Base-by-base conservation (phyloP, 35 echinoderm and acorn worm species). In the Hemicentrotus pulcherrimus region DNA sequence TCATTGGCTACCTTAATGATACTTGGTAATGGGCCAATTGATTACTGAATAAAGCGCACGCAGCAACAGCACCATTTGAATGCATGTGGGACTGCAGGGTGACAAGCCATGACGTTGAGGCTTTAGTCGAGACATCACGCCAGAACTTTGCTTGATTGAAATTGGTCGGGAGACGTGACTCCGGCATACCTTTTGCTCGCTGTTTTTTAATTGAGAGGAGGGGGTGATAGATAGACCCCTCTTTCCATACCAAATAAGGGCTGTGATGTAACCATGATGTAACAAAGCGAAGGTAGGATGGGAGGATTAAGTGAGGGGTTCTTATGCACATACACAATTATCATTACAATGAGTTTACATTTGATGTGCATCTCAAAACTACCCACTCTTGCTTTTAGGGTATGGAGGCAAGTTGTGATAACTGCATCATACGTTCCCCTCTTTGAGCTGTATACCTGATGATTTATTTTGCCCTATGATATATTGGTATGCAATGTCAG, bases 131-230 rank as follows among this genome's bases (percentile, higher is more conserved):
- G 65, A 78, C 65, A 78, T 78, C 65, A 78, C 24, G 24, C 15
- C 5, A 78, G 65, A 78, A 78, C 65, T 78, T 78, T 78, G 65
- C 65, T 78, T 78, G 65, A 78, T 78, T 78, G 65, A 78, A 78
- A 78, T 78, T 78, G 65, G 65, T 78, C 65, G 65, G 65, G 19
- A 28, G 65, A 78, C 65, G 65, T 78, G 65, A 78, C 19, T 78
- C 65, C 6, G 65, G 19, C 28, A 18, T 78, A 28, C 5, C 65
- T 78, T 22, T 15, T 18, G 5, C 6, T 78, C 8, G 19, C 22
- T n/a, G 28, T 15, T 28, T 11, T 11, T 78, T 78, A 78, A 78
- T 78, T 78, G 19, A n/a, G 28, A 78, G 65, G 65, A 78, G 65
- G 65, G 50, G 65, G 65, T 28, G 65, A 78, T 22, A 28, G 6